phyloP scores from a whole-genome alignment of 2,113 vertebrate species.

The Dasypus novemcinctus region DNA sequence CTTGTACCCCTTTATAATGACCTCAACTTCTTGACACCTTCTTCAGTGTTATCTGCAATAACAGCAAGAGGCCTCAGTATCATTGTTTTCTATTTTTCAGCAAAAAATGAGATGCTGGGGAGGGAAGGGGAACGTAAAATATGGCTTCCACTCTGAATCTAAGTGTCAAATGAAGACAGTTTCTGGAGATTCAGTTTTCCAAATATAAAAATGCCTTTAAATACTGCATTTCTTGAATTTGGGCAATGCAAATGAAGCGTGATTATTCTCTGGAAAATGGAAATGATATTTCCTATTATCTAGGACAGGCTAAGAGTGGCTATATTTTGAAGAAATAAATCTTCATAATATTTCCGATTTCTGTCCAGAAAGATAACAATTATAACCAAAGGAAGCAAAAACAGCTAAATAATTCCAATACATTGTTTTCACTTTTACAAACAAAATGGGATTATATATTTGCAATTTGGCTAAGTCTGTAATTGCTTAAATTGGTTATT shows the following conservation, averaged over 20 bases:
- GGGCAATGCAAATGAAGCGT: not conserved
- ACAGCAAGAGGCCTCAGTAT: not conserved
- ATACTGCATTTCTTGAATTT: not conserved
- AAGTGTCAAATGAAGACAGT: not conserved
- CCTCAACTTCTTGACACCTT: not conserved
- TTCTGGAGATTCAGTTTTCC: not conserved
- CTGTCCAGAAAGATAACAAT: not conserved
- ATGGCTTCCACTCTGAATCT: not conserved
- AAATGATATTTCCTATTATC: constrained; percentile 1
- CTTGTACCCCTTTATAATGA: not conserved
- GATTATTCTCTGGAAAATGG: not conserved
- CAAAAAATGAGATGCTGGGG: not conserved
- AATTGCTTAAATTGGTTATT: not conserved
- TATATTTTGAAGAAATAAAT: not conserved
- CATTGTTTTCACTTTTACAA: not conserved
- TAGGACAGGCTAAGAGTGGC: not conserved
- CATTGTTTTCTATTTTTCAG: not conserved
- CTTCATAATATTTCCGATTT: not conserved
- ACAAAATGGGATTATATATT: not conserved
- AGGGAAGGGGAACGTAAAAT: not conserved
- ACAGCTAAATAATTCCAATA: not conserved
- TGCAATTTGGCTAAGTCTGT: not conserved
- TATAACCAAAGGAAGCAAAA: not conserved
- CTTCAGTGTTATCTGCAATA: not conserved
- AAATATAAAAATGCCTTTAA: not conserved